These are phyloP conservation scores for Daubentonia madagascariensis DNA, from an alignment of 2,113 vertebrate genomes.

Conservation along the genomic window DNA sequence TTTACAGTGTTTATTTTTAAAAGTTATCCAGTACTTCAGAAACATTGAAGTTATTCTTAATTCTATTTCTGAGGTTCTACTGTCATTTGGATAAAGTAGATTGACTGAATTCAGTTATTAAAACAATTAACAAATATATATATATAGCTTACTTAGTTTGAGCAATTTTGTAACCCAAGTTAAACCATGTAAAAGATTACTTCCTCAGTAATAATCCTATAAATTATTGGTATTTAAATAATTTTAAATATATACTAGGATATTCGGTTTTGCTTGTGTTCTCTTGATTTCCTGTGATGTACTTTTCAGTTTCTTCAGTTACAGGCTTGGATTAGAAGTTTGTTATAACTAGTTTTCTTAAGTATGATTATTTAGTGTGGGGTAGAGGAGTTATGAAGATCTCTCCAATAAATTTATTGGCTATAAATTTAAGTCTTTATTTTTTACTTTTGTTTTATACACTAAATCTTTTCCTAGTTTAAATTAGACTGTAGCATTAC, in stretches of 20 bases:
- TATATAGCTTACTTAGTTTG: background rate
- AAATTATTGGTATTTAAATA: background rate
- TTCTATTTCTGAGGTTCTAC: background rate
- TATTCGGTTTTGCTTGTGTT: background rate
- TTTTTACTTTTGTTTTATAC: background rate
- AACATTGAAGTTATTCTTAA: background rate
- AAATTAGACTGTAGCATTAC: background rate
- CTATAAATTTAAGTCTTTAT: background rate
- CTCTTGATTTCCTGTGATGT: background rate
- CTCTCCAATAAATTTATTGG: background rate
- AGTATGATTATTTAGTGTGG: background rate
- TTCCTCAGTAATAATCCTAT: background rate
- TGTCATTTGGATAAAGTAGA: background rate
- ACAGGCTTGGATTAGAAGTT: background rate
- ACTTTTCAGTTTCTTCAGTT: background rate
- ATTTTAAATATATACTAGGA: background rate
- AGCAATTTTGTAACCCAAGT: background rate
- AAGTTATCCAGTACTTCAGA: background rate
- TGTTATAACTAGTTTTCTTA: constrained; percentile 22
- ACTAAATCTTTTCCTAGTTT: background rate
- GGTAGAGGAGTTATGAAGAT: background rate
- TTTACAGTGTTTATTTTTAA: constrained; percentile 3
- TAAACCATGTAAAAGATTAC: background rate
- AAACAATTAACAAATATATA: background rate
- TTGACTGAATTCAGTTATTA: constrained; percentile 6